These are phyloP conservation scores for Acrossocheilus fasciatus DNA, from an alignment of 2,797 vertebrate genomes.

Conservation along the genomic window DNA sequence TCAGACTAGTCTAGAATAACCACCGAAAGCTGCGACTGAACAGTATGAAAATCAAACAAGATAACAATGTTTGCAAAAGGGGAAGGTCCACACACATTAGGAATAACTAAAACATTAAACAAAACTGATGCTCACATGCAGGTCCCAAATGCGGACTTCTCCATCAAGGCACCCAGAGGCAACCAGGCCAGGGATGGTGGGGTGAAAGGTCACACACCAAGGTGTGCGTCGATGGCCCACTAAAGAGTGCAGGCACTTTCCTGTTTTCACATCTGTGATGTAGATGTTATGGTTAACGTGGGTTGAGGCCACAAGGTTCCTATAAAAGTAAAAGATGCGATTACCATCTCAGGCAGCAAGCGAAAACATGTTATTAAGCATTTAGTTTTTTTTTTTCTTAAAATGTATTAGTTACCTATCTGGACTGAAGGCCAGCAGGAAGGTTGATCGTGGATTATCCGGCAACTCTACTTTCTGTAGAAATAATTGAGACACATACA, in stretches of 20 bases:
- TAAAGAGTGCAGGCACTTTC: conserved; percentile 96
- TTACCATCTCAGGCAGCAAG: not conserved
- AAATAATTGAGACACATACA: conserved; percentile 66
- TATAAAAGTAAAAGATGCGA: conserved; percentile 59
- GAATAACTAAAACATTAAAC: not conserved
- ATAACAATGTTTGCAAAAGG: conserved; percentile 4
- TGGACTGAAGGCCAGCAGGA: conserved; percentile 98
- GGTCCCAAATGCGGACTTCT: conserved; percentile 99
- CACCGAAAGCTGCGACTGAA: not conserved
- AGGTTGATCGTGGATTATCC: conserved; percentile 98
- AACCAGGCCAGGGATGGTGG: conserved; percentile 96
- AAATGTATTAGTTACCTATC: conserved; percentile 87
- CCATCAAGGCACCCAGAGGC: conserved; percentile 98
- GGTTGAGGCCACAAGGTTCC: conserved; percentile 97
- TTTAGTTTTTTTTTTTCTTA: not conserved
- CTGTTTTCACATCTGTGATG: conserved; percentile 98
- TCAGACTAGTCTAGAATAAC: not conserved
- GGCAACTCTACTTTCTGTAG: conserved; percentile 98
- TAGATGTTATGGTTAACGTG: conserved; percentile 99
- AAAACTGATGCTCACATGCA: conserved; percentile 87
- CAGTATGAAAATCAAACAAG: conserved; percentile 1
- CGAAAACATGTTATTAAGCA: not conserved
- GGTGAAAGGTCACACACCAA: conserved; percentile 99
- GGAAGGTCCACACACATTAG: not conserved
- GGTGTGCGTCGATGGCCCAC: conserved; percentile 97